phyloP scores from a whole-genome alignment of 2,113 vertebrate genomes.

The Lichenostomus cassidix region DNA sequence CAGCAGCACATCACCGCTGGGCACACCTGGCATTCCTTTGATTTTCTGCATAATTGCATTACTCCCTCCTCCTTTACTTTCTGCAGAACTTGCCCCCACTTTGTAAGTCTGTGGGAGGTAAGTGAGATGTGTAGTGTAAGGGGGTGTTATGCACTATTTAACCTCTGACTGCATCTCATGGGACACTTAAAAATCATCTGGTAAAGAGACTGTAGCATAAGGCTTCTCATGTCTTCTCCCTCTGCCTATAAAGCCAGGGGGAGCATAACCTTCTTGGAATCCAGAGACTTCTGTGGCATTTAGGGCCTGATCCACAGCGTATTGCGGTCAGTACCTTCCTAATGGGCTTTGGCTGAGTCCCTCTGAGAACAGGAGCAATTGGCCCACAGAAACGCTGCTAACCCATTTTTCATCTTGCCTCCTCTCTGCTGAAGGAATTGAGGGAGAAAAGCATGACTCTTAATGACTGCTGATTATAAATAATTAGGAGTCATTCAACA shows the following conservation, averaged over 20 bases:
- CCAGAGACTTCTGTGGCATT: not conserved
- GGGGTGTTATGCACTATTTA: not conserved
- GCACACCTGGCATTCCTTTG: not conserved
- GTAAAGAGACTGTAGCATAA: not conserved
- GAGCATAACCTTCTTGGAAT: not conserved
- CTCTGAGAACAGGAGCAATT: not conserved
- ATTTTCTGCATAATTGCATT: not conserved
- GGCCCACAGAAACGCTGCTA: not conserved
- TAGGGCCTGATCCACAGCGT: not conserved
- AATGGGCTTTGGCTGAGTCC: not conserved
- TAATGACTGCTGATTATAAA: slow-evolving; percentile 44
- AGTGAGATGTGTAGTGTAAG: not conserved
- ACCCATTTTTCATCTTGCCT: not conserved
- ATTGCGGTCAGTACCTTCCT: not conserved
- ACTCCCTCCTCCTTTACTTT: not conserved
- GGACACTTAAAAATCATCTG: not conserved
- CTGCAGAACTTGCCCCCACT: not conserved
- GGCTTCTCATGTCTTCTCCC: not conserved
- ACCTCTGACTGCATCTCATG: not conserved
- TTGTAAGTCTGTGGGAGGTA: not conserved
- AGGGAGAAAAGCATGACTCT: not conserved
- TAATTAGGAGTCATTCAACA: slow-evolving; percentile 24
- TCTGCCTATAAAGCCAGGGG: not conserved
- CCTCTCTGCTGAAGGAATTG: not conserved
- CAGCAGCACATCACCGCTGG: fast-evolving